Evolutionary conservation across 2,113 vertebrate species (phyloP), one percentile per base, ranked within the genome.

Genomic region (Myotis brandtii): DNA sequence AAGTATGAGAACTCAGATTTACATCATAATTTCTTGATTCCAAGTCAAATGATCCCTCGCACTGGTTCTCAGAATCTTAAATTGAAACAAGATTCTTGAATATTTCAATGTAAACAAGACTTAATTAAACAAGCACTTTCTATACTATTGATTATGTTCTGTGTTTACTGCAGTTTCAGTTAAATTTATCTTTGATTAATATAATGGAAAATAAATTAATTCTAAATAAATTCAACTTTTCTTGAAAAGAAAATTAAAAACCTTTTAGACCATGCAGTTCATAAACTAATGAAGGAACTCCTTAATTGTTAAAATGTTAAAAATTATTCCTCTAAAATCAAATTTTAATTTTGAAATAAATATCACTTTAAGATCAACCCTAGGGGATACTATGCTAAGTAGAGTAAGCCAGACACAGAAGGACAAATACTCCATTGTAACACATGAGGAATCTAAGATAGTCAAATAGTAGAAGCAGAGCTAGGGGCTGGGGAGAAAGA

Each of bases 121-220:
- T 82, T 88, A 86, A 21, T 79, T 79, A 27, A 89, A 54, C n/a
- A 86, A 54, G 27, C 32, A 67, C 23, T 52, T 59, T 67, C 34
- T 62, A 5, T 32, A 46, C 30, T 89, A 9, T 56, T 76, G 66
- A 54, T 34, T 40, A 14, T 76, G 12, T 64, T 27, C 30, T 77
- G 2, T 62, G 9, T 25, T 82, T 75, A 30, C 2, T 73, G 0
- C 6, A 64, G 4, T 93, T 89, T 69, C 12, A 73, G 25, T 92
- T 77, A 75, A 86, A 59, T 76, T 83, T 84, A 32, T 88, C 40
- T 92, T 93, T 83, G 54, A 75, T 72, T 89, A 75, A 56, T 77
- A 48, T 56, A 59, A 83, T 34, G 46, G n/a, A 69, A 95, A 95
- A 86, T 66, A 18, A 72, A 86, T 96, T 59, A 69, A 89, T 64